These are phyloP conservation scores for Mobula hypostoma DNA, from an alignment of 2,113 vertebrate genomes.

Conservation along the genomic window DNA sequence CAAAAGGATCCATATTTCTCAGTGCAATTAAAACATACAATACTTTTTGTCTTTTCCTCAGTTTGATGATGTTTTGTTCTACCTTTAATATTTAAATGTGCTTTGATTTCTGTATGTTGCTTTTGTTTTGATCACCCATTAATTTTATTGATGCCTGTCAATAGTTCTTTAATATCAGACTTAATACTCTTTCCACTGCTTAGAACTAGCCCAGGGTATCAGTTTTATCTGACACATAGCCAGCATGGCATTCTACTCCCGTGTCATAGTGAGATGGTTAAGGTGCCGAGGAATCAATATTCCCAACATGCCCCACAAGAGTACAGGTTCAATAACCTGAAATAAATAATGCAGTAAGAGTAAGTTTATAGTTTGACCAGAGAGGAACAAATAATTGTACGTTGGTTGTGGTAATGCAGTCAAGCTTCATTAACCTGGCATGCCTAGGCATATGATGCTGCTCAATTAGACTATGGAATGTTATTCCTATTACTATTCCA, in stretches of 20 bases:
- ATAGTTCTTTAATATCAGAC: not conserved
- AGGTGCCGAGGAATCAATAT: slow-evolving; percentile 13
- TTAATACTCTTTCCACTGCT: not conserved
- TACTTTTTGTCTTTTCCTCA: too few relatives aligned
- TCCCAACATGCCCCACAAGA: not conserved
- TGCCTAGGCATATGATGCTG: too few relatives aligned
- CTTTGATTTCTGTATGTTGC: too few relatives aligned
- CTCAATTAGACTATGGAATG: too few relatives aligned
- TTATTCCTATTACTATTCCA: too few relatives aligned
- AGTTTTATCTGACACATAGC: not conserved
- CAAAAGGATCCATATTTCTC: too few relatives aligned
- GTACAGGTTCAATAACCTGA: not conserved
- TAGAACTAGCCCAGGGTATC: not conserved
- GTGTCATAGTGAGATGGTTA: not conserved
- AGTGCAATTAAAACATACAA: too few relatives aligned
- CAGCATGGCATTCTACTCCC: not conserved
- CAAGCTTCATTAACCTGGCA: too few relatives aligned
- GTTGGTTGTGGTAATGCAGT: not conserved
- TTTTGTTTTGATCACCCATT: too few relatives aligned
- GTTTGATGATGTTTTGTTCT: too few relatives aligned
- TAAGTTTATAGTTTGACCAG: not conserved
- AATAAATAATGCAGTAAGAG: slow-evolving; percentile 16
- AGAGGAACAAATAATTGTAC: not conserved
- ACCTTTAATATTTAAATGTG: too few relatives aligned
- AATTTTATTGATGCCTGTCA: not conserved